Conservation (phyloP, 2,888 invertebrate species). For the Agrotis clavis region DNA sequence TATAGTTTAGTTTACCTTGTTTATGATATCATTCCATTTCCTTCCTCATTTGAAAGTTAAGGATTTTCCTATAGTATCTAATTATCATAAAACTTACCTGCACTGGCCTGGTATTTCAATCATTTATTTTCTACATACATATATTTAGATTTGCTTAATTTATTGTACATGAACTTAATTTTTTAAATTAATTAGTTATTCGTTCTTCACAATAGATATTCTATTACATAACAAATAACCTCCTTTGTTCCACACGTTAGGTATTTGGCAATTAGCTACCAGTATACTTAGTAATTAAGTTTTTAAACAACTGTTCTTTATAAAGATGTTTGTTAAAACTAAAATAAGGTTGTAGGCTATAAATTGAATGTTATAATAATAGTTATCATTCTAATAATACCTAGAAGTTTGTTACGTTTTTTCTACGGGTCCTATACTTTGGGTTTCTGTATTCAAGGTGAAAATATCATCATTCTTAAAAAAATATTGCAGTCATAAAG, state of each 20-base stretch:
- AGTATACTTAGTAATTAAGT: constrained; percentile 2
- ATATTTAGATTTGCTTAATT: not conserved
- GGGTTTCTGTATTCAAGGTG: not conserved
- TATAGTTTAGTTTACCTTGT: not conserved
- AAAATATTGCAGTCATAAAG: no score
- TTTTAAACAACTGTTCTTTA: constrained; percentile 1
- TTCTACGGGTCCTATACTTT: no score
- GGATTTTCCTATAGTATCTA: not conserved
- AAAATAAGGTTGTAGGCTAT: not conserved
- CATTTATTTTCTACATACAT: no score
- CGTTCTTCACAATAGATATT: constrained; percentile 11
- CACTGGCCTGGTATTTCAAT: not conserved
- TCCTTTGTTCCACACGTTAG: constrained; percentile 15
- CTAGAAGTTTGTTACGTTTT: no score
- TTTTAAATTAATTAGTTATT: constrained; percentile 8
- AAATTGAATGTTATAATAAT: no score
- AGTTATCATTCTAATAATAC: no score
- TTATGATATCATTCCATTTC: not conserved
- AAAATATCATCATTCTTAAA: no score
- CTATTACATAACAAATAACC: constrained; percentile 21
- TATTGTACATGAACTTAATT: not conserved
- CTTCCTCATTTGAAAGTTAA: constrained; percentile 12
- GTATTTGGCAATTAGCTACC: constrained; percentile 11
- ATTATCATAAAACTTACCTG: constrained; percentile 3
- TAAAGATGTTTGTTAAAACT: constrained; percentile 8